Base-by-base conservation (phyloP, 2,797 vertebrate genomes). In the Coregonus sp. region DNA sequence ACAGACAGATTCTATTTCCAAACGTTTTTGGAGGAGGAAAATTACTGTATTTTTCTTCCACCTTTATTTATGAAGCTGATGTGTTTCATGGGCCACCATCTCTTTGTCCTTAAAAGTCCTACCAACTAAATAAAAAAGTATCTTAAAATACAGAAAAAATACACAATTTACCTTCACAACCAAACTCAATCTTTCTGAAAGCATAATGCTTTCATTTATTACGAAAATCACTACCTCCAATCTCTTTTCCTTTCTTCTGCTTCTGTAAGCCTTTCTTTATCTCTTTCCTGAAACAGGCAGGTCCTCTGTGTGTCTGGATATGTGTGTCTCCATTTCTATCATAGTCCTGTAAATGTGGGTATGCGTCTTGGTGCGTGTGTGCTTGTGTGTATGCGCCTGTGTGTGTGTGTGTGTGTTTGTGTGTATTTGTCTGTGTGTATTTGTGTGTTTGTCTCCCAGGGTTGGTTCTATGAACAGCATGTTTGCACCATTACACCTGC, bases 401-500 rank as follows among this genome's bases (percentile, higher is more conserved):
- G 20, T 51, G 40, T 29, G 35, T 37, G 5, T 37, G 37, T 37
- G 37, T 37, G 1, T 37, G 35, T 40, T 4, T 52, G 37, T 66
- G 37, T 66, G 1, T 29, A 7, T 6, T 1, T 74, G 5, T 65
- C 33, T 74, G 37, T 70, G 16, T 16, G 59, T 72, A 29, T 50
- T 35, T 63, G 61, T 67, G 74, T 50, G 67, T 54, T 65, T 20
- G 25, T 61, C 59, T 65, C 61, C 56, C 31, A 78, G 72, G 75
- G 80, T 25, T 61, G 59, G 20, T 61, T 61, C 59, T 12, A 12
- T 20, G 20, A 20, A 61, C 59, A 61, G 59, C 2, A 9, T 61
- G 59, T 61, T 25, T 20, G 59, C 59, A 61, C 59, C 25, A 61
- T 25, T 61, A 61, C 59, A 61, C 20, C 59, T 25, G 59, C 59